phyloP scores from a whole-genome alignment of 1,140 invertebrate genomes.

The Trissolcus basalis region DNA sequence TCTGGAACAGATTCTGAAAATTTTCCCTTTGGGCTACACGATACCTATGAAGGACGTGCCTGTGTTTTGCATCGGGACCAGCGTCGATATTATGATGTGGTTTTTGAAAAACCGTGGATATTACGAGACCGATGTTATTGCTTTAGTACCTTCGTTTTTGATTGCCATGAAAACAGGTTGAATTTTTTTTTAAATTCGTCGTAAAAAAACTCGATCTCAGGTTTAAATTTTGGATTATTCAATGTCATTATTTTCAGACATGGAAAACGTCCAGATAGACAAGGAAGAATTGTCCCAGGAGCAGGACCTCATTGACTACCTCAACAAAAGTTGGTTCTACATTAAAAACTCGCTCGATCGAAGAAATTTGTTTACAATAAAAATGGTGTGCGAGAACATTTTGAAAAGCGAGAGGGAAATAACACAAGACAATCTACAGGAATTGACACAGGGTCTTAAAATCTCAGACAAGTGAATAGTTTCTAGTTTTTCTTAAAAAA shows the following conservation, averaged over 20 bases:
- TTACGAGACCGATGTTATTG: constrained; percentile 25
- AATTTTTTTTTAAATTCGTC: neutral
- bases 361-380: constrained; percentile 14
- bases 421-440: constrained; percentile 5
- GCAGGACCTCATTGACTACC: constrained; percentile 17
- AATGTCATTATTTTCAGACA: constrained; percentile 6
- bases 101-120: constrained; percentile 34
- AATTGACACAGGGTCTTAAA: constrained; percentile 13
- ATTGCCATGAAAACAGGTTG: constrained; percentile 26
- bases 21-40: constrained; percentile 9
- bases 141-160: constrained; percentile 11
- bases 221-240: neutral
- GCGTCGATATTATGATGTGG: constrained; percentile 46
- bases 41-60: constrained; percentile 17
- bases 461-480: neutral
- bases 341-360: constrained; percentile 14
- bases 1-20: constrained; percentile 28
- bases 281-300: constrained; percentile 27
- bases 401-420: constrained; percentile 21
- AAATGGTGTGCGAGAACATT: constrained; percentile 22
- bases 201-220: neutral
- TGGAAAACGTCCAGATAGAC: neutral
- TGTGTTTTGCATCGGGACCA: constrained; percentile 31
- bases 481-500: neutral
- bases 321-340: constrained; percentile 34